phyloP scores from a whole-genome alignment of 2,888 invertebrate genomes.

The Platycheirus rosarum region DNA sequence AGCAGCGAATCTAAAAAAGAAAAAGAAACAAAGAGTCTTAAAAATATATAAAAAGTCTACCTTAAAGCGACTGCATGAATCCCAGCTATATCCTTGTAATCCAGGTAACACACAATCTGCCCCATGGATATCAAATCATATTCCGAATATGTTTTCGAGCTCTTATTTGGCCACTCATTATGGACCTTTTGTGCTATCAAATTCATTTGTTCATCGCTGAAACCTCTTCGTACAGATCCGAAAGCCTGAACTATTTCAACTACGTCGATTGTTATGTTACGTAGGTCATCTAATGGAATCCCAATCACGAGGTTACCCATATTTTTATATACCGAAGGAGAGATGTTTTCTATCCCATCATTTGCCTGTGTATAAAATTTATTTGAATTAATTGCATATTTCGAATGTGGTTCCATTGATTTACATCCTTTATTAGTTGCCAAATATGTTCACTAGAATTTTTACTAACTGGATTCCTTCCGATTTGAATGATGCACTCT shows the following conservation, averaged over 20 bases:
- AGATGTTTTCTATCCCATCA: slow-evolving; percentile 76
- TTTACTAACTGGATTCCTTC: slow-evolving; percentile 72
- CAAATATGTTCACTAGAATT: slow-evolving; percentile 77
- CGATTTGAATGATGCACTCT: slow-evolving; percentile 75
- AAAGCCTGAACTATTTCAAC: slow-evolving; percentile 85
- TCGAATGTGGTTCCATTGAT: not conserved
- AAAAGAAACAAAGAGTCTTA: not conserved
- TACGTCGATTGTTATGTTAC: slow-evolving; percentile 83
- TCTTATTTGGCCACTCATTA: slow-evolving; percentile 84
- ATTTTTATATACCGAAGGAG: slow-evolving; percentile 74
- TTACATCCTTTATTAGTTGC: slow-evolving; percentile 77
- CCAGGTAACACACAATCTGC: slow-evolving; percentile 85
- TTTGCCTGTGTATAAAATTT: slow-evolving; percentile 75
- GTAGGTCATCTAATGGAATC: slow-evolving; percentile 83
- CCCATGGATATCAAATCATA: slow-evolving; percentile 84
- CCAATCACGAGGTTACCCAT: slow-evolving; percentile 79
- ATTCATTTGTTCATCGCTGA: slow-evolving; percentile 78
- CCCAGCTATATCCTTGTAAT: slow-evolving; percentile 83
- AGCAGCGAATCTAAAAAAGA: slow-evolving; percentile 82
- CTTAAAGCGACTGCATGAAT: slow-evolving; percentile 84
- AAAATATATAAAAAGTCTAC: slow-evolving; percentile 75
- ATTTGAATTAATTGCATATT: not conserved
- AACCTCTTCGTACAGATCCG: slow-evolving; percentile 82
- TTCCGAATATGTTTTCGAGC: slow-evolving; percentile 84
- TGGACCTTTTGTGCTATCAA: slow-evolving; percentile 84